A percentile compares a stretch with the other conserved stretches of the same genome.
phyloP scores from a whole-genome alignment of 2,888 invertebrate genomes.

The Macrosiphum euphorbiae region DNA sequence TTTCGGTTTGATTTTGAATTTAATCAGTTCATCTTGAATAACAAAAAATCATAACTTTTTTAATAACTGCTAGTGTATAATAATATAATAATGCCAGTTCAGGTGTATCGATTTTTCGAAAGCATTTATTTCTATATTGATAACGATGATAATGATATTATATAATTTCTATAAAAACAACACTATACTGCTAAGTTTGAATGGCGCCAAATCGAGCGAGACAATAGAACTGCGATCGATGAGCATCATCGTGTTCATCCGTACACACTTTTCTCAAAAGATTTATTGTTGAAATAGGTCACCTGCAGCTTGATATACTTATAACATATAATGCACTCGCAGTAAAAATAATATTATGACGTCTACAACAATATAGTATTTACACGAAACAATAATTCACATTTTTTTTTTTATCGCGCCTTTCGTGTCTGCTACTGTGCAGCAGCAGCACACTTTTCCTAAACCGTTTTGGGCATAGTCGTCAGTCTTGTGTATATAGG shows the following conservation, averaged over 20 bases:
- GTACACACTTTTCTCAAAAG: neutral
- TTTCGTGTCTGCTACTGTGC: neutral
- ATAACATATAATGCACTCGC: neutral
- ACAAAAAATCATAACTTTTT: neutral
- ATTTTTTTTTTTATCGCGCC: neutral
- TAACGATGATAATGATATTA: neutral
- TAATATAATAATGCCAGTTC: neutral
- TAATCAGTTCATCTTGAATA: neutral
- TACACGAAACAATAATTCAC: neutral
- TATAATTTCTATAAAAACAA: neutral
- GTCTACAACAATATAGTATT: neutral
- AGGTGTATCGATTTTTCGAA: neutral
- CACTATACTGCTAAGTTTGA: neutral
- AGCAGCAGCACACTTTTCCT: neutral
- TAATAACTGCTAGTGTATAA: neutral
- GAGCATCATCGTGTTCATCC: constrained; percentile 8
- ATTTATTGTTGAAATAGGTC: neutral
- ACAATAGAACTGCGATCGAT: neutral
- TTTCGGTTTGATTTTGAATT: neutral
- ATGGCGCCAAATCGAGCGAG: neutral
- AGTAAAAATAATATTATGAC: constrained; percentile 5
- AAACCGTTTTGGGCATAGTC: neutral
- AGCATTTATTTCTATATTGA: neutral
- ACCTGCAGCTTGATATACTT: neutral
- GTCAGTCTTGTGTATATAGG: neutral